Conservation (phyloP, 2,888 invertebrate species). For the Drosophila infuscata region DNA sequence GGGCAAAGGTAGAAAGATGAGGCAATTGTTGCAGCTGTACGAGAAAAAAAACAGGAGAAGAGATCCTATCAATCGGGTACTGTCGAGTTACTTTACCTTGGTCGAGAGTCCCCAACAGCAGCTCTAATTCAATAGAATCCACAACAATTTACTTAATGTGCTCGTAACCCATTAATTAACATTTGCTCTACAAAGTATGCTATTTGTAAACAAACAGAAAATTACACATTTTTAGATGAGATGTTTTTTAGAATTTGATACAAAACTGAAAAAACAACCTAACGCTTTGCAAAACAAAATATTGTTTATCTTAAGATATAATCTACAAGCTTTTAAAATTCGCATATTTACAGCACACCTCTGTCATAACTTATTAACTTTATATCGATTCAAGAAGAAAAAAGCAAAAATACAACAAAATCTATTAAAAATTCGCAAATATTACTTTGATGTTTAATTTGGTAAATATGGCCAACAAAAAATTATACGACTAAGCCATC, state of each 20-base stretch:
- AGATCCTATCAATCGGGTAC: slow-evolving; percentile 45
- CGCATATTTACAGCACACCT: background rate
- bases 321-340: background rate
- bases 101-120: slow-evolving; percentile 1
- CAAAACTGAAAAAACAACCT: background rate
- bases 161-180: background rate
- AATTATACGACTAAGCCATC: slow-evolving; percentile 1
- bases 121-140: slow-evolving; percentile 3
- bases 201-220: slow-evolving; percentile 4
- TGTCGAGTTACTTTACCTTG: slow-evolving; percentile 17
- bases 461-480: background rate
- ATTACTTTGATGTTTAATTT: slow-evolving; percentile 6
- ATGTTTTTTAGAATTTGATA: background rate
- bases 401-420: background rate
- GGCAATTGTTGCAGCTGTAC: slow-evolving; percentile 61
- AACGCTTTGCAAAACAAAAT: background rate
- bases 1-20: slow-evolving; percentile 35
- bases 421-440: background rate
- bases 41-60: slow-evolving; percentile 5
- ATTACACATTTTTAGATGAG: background rate
- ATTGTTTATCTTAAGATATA: background rate
- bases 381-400: background rate
- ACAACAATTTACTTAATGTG: background rate
- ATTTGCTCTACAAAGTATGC: slow-evolving; percentile 47
- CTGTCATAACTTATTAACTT: background rate